Base-by-base conservation (phyloP, 2,113 vertebrate species). In the Ploceus nigricollis region DNA sequence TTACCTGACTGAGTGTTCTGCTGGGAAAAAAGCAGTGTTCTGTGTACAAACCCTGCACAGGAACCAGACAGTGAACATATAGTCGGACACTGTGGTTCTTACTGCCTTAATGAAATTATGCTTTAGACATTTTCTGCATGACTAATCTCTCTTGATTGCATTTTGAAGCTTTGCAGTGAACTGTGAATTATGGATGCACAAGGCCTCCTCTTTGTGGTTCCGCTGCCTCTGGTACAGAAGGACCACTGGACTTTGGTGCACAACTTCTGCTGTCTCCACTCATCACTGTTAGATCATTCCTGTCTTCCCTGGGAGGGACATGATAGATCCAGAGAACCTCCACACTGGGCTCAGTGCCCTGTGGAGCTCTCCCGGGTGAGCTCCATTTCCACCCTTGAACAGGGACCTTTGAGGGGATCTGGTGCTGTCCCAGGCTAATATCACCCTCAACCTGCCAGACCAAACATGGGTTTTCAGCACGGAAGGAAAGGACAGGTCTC, bases 251-350 rank as follows among this genome's bases (percentile, higher is more conserved):
- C 23, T 66, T 51, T 1, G 51, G 33, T 19, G 14, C 16, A 11
- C 19, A 15, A 4, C 22, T 16, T 48, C 19, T 39, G 25, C 30
- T 28, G 13, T 14, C n/a, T 37, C 17, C 37, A n/a, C 31, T 33
- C 3, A 0, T 12, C 10, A 8, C 50, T 45, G 2, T 25, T 24
- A 53, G 48, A 27, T 21, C 0, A 0, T 5, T 63, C 42, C 76
- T 4, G 12, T 5, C 7, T 53, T 44, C 33, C 44, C 20, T 37
- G 37, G 21, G 44, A 71, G n/a, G 17, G 3, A 2, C 5, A 2
- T 0, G 3, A 44, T 0, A 28, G 75, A 21, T 3, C 33, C 39
- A 68, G 19, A 12, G 63, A 79, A 44, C 15, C 28, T 54, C 37
- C 65, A 10, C 16, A 3, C 35, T 17, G 30, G 35, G 50, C 61